Evolutionary conservation across 2,113 vertebrate genomes (phyloP), one percentile per base, ranked within the genome.

Genomic region (Plectropomus leopardus): DNA sequence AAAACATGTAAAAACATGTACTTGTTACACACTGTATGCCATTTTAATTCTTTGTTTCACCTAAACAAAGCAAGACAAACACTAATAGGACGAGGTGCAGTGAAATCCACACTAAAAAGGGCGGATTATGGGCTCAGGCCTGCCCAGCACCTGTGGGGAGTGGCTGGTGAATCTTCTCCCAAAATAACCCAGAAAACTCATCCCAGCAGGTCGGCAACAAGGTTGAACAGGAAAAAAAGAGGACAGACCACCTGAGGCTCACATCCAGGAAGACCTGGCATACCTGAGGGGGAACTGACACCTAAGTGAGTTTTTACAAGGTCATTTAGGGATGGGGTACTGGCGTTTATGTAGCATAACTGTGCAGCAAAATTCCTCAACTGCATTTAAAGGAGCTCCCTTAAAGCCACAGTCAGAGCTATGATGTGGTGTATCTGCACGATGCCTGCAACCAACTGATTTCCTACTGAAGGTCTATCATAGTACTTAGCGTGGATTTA

Each of bases 91-190:
- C 34, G 58, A 73, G 60, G 48, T 71, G 71, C 63, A 80, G 74
- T 19, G 4, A 88, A 88, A 85, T 88, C 86, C 42, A 0, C 63
- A 57, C 1, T 90, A 90, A 91, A 83, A 16, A 76, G 73, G 54
- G 23, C 61, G 75, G 90, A 92, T 92, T 91, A 90, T 83, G 64
- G 65, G 88, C 76, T 88, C 85, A 92, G 73, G 82, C 74, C 84
- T 91, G 81, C 64, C 85, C 78, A 81, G 84, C 84, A 89, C 90
- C 89, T 93, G 87, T 78, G 70, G 86, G 90, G 89, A 89, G 86
- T 88, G 89, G 90, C 83, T 83, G 70, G 54, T 64, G 84, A 77
- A 84, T 76, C 72, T 30, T 65, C n/a, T 68, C 64, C 67, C 70
- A 54, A 81, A 87, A 86, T 83, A 84, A 82, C 77, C 51, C 45